Conservation (phyloP, 2,113 vertebrate genomes). For the Phylloscopus whistleri region DNA sequence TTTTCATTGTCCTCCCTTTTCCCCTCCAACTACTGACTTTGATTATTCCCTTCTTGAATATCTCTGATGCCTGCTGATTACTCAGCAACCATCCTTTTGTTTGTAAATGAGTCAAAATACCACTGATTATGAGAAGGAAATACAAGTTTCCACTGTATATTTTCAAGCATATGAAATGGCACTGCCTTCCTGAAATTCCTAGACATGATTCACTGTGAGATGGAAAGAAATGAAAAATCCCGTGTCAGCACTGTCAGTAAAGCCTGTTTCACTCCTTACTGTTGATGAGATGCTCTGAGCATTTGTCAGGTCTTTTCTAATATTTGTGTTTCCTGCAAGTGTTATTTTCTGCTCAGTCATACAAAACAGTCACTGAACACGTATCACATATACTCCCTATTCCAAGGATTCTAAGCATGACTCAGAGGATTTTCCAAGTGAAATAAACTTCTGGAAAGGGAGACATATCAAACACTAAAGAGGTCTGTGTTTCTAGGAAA, state of each 20-base stretch:
- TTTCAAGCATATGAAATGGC: neutral
- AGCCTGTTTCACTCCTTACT: neutral
- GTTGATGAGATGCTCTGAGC: neutral
- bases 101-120: neutral
- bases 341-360: neutral
- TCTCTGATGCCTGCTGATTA: neutral
- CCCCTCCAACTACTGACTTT: neutral
- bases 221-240: neutral
- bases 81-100: neutral
- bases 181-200: neutral
- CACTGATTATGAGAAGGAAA: neutral
- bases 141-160: neutral
- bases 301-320: neutral
- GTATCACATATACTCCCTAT: neutral
- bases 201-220: neutral
- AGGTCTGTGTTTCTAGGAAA: neutral
- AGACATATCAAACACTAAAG: neutral
- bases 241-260: neutral
- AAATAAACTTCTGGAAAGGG: neutral
- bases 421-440: neutral
- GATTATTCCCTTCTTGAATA: neutral
- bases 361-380: neutral
- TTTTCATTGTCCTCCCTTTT: neutral
- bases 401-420: neutral
- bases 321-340: neutral